Percentiles rank a stretch among this genome's conserved stretches.
Evolutionary conservation across 64 coral and sea anemone genomes (phyloP).

Genomic region (Montipora foliosa): DNA sequence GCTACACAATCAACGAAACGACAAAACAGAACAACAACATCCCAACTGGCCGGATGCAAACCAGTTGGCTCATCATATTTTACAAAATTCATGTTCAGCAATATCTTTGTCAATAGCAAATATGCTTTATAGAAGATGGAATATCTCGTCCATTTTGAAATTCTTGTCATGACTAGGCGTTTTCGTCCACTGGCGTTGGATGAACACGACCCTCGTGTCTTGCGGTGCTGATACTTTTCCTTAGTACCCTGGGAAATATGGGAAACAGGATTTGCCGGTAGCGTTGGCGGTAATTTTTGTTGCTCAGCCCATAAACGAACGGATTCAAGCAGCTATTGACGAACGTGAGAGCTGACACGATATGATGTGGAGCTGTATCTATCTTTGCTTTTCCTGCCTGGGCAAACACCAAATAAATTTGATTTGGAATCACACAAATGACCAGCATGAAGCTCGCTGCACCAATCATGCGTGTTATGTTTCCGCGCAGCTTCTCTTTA

Average conservation of each 20-base stretch:
- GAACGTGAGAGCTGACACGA: conserved; percentile 7
- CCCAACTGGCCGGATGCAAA: no score
- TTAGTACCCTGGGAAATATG: conserved; percentile 2
- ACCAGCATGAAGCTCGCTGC: conserved; percentile 26
- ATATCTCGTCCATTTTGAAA: no score
- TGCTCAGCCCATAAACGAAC: conserved; percentile 57
- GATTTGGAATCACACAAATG: conserved; percentile 31
- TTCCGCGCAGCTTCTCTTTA: neutral
- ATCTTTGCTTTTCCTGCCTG: neutral
- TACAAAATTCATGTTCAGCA: no score
- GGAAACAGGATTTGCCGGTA: conserved; percentile 31
- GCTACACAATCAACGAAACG: no score
- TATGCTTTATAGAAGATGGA: no score
- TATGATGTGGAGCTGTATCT: neutral
- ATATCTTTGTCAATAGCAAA: no score
- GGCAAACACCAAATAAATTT: neutral
- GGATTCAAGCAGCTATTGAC: conserved; percentile 63
- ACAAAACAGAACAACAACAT: no score
- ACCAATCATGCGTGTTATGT: conserved; percentile 30
- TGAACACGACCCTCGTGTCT: neutral
- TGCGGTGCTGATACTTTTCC: no score
- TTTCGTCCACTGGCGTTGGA: neutral
- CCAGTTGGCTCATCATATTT: no score
- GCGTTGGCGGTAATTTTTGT: conserved; percentile 41
- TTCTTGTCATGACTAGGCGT: neutral